These are phyloP conservation scores for Iguana delicatissima DNA, from an alignment of 2,797 vertebrate genomes.

Conservation along the genomic window DNA sequence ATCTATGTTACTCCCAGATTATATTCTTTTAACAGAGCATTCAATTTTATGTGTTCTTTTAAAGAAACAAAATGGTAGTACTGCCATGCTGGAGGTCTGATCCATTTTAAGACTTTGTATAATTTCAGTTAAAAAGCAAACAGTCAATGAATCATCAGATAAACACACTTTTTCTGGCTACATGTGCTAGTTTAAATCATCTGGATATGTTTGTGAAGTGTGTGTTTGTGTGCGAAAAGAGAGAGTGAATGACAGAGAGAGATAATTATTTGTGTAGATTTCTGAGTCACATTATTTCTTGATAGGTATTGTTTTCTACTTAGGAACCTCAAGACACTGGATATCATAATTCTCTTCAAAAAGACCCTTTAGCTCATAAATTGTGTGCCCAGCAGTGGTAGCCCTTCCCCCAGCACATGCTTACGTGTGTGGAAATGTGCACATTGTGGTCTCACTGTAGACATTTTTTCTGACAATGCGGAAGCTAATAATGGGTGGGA, in stretches of 20 bases:
- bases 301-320: background rate
- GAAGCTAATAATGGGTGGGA: too few relatives aligned
- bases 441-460: too few relatives aligned
- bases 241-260: too few relatives aligned
- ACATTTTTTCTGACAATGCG: background rate
- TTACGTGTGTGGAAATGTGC: background rate
- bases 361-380: background rate
- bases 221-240: too few relatives aligned
- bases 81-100: too few relatives aligned
- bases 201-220: background rate
- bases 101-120: background rate
- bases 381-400: background rate
- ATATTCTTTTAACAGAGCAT: background rate
- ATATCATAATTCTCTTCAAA: background rate
- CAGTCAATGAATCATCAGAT: background rate
- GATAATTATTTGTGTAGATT: background rate
- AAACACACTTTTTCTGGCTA: background rate
- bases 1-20: too few relatives aligned
- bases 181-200: background rate
- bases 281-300: background rate
- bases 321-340: background rate
- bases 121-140: background rate
- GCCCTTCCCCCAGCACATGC: background rate
- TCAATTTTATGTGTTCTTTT: too few relatives aligned
- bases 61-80: too few relatives aligned